A percentile compares a stretch with the other conserved stretches of the same genome.
Conservation (phyloP, 1,140 invertebrate species). For the Drosophila leontia region DNA sequence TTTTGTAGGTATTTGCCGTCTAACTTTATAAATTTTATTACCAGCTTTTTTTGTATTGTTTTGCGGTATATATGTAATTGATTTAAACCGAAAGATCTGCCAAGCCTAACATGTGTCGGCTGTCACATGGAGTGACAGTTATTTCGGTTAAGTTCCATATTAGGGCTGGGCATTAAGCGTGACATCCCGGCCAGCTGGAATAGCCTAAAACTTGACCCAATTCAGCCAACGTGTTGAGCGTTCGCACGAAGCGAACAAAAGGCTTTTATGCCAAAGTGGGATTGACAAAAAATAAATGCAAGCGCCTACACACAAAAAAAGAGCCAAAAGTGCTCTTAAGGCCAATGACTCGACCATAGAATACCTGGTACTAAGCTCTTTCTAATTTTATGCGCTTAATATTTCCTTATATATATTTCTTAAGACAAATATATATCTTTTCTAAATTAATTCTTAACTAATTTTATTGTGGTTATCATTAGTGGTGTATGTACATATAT, state of each 20-base stretch:
- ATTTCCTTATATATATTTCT: too few species aligned
- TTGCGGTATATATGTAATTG: conserved; percentile 68
- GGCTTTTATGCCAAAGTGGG: conserved; percentile 56
- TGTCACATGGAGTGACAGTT: conserved; percentile 62
- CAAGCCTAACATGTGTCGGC: conserved; percentile 63
- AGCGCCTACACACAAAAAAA: conserved; percentile 27
- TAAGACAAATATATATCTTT: too few species aligned
- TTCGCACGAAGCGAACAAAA: conserved; percentile 56
- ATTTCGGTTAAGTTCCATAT: conserved; percentile 40
- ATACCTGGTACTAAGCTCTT: neutral
- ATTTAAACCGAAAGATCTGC: conserved; percentile 69
- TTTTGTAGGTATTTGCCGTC: conserved; percentile 27
- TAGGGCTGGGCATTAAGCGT: conserved; percentile 25
- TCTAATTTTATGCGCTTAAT: too few species aligned
- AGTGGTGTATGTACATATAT: neutral
- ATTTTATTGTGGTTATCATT: neutral
- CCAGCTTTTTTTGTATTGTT: conserved; percentile 28
- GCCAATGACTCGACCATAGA: neutral
- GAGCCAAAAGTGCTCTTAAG: neutral
- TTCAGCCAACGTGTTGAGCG: conserved; percentile 55
- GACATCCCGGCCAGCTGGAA: conserved; percentile 45
- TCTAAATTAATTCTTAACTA: neutral
- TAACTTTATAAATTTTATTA: conserved; percentile 47
- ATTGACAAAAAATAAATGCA: conserved; percentile 54
- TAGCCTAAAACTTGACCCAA: conserved; percentile 65